Base-by-base conservation (phyloP, 2,797 vertebrate species). In the Catamblyrhynchus diadema region DNA sequence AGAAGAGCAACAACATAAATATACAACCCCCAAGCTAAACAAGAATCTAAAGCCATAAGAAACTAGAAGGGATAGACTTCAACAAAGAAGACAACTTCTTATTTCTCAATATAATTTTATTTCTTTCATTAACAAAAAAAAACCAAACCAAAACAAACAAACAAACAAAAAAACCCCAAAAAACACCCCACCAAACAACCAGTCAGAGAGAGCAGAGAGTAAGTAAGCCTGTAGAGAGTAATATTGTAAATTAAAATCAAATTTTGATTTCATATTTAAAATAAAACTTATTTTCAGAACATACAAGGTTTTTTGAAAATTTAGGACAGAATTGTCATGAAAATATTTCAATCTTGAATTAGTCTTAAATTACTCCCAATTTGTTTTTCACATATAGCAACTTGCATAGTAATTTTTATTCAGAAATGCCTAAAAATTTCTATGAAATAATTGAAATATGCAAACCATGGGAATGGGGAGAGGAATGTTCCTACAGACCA, bases 1-100 rank as follows among this genome's bases (percentile, higher is more conserved):
- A 93, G 53, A 96, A 88, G 30, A 85, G 67, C 27, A 95, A 66
- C 9, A 73, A 37, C 27, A 71, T 87, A 75, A 81, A 91, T 88
- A 64, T 16, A 66, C 35, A 94, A 91, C 81, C 19, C 17, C 22
- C 19, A 69, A 72, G 60, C 70, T 73, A 79, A 95, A 50, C 4
- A 60, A 15, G 77, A 87, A 56, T 81, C 44, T 79, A 75, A 86
- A 94, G 21, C 21, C 23, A n/a, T 32, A 73, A 94, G 61, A 92
- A 53, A 73, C 5, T 39, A 77, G 37, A 91, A 86, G 28, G 30
- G 45, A 47, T 9, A 41, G 19, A 48, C 33, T 64, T 81, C 44
- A 73, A 59, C 20, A 74, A 41, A 81, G 54, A 19, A 25, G 7
- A 32, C 9, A 71, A 28, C 5, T 60, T 80, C 81, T 59, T 15